Evolutionary conservation across 2,797 vertebrate species (phyloP).

Genomic region (Falco cherrug): DNA sequence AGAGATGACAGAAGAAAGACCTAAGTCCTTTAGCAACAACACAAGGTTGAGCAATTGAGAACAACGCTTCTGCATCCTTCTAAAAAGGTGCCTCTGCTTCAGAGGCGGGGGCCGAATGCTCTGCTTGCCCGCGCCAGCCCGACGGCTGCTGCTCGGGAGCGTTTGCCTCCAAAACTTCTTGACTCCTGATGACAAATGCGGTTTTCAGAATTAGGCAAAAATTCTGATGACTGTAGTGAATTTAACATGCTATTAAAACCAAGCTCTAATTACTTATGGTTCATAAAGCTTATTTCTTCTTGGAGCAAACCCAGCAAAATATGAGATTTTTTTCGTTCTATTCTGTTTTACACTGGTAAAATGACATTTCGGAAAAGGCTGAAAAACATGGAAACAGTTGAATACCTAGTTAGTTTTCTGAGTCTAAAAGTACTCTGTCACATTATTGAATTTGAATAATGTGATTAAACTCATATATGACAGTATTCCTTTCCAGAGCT

Average conservation of each 20-base stretch:
- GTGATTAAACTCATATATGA: background rate
- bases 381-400: background rate
- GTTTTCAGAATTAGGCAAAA: background rate
- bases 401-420: background rate
- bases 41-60: background rate
- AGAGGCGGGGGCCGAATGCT: background rate
- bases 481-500: background rate
- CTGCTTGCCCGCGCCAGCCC: background rate
- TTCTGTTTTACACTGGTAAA: background rate
- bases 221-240: background rate
- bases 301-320: background rate
- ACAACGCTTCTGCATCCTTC: background rate
- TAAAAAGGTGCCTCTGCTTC: background rate
- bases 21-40: background rate
- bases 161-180: background rate
- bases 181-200: background rate
- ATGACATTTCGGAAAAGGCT: background rate
- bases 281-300: background rate
- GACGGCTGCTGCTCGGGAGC: fast-evolving
- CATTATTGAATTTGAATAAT: background rate
- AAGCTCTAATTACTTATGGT: background rate
- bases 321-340: background rate
- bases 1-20: background rate
- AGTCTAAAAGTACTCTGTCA: background rate
- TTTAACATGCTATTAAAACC: background rate